Base-by-base conservation (phyloP, 2,797 vertebrate genomes). In the Enteromius argenteus region DNA sequence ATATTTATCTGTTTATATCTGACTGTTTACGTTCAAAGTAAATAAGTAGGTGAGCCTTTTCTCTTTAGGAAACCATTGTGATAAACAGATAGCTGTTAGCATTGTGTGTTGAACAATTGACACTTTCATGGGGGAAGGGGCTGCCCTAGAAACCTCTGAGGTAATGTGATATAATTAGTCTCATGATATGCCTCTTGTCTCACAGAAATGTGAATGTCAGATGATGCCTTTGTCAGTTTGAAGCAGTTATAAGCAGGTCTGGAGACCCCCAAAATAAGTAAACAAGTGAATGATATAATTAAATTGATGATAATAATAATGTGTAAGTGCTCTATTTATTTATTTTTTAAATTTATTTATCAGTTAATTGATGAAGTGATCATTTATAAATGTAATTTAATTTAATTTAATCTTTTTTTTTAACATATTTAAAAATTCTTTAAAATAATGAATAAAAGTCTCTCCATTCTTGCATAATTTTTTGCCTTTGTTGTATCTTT, bases 21-120 rank as follows among this genome's bases (percentile, higher is more conserved):
- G 64, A 66, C 53, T 51, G 73, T 84, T 85, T 77, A 79, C 49
- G 58, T 75, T 69, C 8, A 19, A 66, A 51, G 75, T 74, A 85
- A 85, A 86, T 86, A 82, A 49, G 66, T 82, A 85, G 75, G 85
- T 88, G 80, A 86, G 77, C 75, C 37, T 68, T 83, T 85, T 86
- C 72, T 62, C 84, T 86, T 84, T 83, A 86, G 84, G 85, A 85
- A 87, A 84, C 83, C 53, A 46, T 39, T 49, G 86, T 35, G 56
- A 62, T 89, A 89, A 86, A 90, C 81, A 87, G 84, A 80, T 86
- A 53, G 53, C 56, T 85, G 39, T 81, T 78, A 42, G 85, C 82
- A 88, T 89, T 90, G 89, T 89, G 56, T 81, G 77, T 60, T n/a
- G 85, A 88, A 89, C 88, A 89, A 87, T 89, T 76, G 83, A 77